Evolutionary conservation across 2,113 vertebrate species (phyloP), one percentile per base, ranked within the genome.

Genomic region (Mormyrus lacerda): DNA sequence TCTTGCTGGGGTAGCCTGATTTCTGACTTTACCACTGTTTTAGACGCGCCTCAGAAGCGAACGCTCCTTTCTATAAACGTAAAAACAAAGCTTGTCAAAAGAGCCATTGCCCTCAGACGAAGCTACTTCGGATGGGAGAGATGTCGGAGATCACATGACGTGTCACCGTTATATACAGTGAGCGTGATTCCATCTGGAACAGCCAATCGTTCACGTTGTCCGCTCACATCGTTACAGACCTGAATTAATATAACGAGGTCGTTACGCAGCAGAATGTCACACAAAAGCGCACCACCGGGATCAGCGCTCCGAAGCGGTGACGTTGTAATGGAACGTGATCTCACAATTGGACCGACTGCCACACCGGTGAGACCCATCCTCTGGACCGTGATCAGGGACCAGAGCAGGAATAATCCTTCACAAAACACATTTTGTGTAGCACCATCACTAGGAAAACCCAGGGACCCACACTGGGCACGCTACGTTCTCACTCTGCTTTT

Each of bases 61-160:
- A 76, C 4, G n/a, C 15, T 35, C 87, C 48, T 21, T 76, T 76
- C 87, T 76, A 27, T 27, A 89, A 82, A 89, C 55, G 27, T 89
- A 35, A 82, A 15, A 53, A 89, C 2, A 8, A 89, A 82, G 69
- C 73, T 53, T 55, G 48, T 82, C 42, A 11, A 47, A 47, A 44
- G 50, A 42, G 65, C 61, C 42, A 48, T 45, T 47, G 42, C 50
- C 45, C 44, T 47, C 9, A 85, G 15, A 47, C 13, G 45, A 50
- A 85, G 24, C 83, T 85, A 48, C 44, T 85, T 85, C 45, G 10
- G 24, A 85, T 50, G 24, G 44, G 82, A 85, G 9, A 4, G 45
- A 47, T 48, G 24, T 45, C 39, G 3, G 15, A 39, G 69, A 42
- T 15, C 35, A 42, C 73, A 2, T 76, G 35, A 76, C 35, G 17